Base-by-base conservation (phyloP, 2,113 vertebrate species). In the Onychorhynchus coronatus region DNA sequence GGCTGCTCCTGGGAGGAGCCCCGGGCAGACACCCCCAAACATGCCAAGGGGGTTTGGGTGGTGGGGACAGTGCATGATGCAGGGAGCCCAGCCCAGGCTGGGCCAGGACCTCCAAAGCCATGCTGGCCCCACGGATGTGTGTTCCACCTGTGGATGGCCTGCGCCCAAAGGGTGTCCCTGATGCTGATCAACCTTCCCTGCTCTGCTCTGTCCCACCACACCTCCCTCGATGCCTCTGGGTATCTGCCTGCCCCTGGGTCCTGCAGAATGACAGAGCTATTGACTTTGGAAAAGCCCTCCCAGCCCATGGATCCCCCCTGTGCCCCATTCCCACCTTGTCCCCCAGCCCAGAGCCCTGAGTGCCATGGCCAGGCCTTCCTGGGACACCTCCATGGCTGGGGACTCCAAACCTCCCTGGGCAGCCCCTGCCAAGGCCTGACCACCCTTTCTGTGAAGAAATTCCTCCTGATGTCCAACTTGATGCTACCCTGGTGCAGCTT, bases 401-500 rank as follows among this genome's bases (percentile, higher is more conserved):
- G 2, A 14, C 23, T 14, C 18, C 46, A 30, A 12, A 46, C 19
- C 15, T 53, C n/a, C 16, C 13, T 41, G 62, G 39, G 5, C 28
- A 68, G 13, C 67, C n/a, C 46, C n/a, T 12, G 9, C 28, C 39
- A n/a, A 39, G 11, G 28, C 20, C 28, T 61, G 62, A n/a, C 0
- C 28, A 17, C 2, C 8, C 20, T 41, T 46, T 61, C 13, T 8
- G 21, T 18, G 11, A 0, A 9, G 53, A 41, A 61, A 53, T n/a
- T 46, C 23, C 30, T 75, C 2, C 46, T 41, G 13, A 12, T 30
- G 7, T n/a, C 15, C 46, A 53, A 2, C 16, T 8, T n/a, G 3
- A 11, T 0, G 20, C 20, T 53, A 13, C 6, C 2, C 61, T 61
- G 53, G 20, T 0, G 0, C 33, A 74, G 0, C 39, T 0, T 52